Evolutionary conservation across 2,797 vertebrate genomes (phyloP).

Genomic region (Valencia hispanica): DNA sequence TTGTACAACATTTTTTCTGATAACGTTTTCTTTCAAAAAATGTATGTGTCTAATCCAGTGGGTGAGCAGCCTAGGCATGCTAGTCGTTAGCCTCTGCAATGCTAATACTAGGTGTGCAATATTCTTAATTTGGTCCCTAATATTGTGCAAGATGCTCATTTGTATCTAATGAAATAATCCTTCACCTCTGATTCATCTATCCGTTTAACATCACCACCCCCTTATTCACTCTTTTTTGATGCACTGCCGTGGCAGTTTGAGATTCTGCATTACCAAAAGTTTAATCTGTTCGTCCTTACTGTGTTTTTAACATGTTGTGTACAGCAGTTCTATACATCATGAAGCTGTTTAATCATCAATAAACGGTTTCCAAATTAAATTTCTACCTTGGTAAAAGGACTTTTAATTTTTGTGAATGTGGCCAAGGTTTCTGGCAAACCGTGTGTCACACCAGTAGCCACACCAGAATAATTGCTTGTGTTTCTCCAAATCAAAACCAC

Average conservation of each 20-base stretch:
- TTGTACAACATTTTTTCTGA: too few relatives aligned
- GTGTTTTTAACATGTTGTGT: slow-evolving; percentile 24
- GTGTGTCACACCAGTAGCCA: slow-evolving; percentile 42
- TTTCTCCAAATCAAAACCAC: slow-evolving; percentile 63
- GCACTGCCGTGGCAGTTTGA: slow-evolving; percentile 29
- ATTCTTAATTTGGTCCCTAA: too few relatives aligned
- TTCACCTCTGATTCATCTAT: slow-evolving; percentile 11
- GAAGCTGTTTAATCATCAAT: slow-evolving; percentile 9
- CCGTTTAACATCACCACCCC: slow-evolving; percentile 2
- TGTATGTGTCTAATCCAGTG: too few relatives aligned
- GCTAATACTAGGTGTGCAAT: too few relatives aligned
- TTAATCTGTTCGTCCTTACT: slow-evolving; percentile 13
- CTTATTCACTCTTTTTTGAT: slow-evolving; percentile 10
- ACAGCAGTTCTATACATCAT: neutral
- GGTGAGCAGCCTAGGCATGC: too few relatives aligned
- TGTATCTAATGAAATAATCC: slow-evolving; percentile 31
- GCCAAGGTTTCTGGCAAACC: slow-evolving; percentile 17
- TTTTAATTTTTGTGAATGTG: slow-evolving; percentile 8
- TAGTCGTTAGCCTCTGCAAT: too few relatives aligned
- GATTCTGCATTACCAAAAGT: slow-evolving; percentile 15
- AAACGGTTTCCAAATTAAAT: slow-evolving; percentile 22
- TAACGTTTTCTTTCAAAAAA: too few relatives aligned
- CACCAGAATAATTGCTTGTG: slow-evolving; percentile 45
- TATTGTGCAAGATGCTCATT: neutral
- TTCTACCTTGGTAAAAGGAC: slow-evolving; percentile 12